These are phyloP conservation scores for Lophotis ruficrista DNA, from an alignment of 2,113 vertebrate genomes.

Conservation along the genomic window DNA sequence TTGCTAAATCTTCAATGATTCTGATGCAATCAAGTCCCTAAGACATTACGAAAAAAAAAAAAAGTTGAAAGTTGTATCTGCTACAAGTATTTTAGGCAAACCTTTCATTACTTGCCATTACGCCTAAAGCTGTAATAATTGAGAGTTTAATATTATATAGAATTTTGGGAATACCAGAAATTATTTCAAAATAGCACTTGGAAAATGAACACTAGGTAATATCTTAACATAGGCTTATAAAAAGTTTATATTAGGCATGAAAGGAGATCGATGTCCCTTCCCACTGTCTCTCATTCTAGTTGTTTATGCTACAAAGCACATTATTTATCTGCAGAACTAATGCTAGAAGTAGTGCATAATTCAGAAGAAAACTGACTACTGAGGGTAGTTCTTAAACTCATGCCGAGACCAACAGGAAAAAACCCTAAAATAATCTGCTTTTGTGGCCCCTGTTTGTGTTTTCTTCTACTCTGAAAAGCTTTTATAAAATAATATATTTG, in stretches of 20 bases:
- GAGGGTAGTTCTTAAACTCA: not conserved
- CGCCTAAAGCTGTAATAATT: not conserved
- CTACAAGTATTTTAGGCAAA: not conserved
- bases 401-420: not conserved
- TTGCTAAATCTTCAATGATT: slow-evolving; percentile 89
- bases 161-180: not conserved
- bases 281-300: not conserved
- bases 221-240: not conserved
- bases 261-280: not conserved
- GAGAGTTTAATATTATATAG: not conserved
- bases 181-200: not conserved
- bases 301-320: not conserved
- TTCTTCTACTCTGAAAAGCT: not conserved
- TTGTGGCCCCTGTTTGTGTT: not conserved
- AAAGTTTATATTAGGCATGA: not conserved
- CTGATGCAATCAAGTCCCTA: slow-evolving; percentile 87
- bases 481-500: not conserved
- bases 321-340: not conserved
- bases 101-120: not conserved
- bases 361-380: not conserved
- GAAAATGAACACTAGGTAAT: not conserved
- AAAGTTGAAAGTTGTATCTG: not conserved
- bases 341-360: not conserved
- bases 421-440: not conserved
- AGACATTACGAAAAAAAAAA: not conserved